These are phyloP conservation scores for Tichodroma muraria DNA, from an alignment of 2,113 vertebrate species.

Conservation along the genomic window DNA sequence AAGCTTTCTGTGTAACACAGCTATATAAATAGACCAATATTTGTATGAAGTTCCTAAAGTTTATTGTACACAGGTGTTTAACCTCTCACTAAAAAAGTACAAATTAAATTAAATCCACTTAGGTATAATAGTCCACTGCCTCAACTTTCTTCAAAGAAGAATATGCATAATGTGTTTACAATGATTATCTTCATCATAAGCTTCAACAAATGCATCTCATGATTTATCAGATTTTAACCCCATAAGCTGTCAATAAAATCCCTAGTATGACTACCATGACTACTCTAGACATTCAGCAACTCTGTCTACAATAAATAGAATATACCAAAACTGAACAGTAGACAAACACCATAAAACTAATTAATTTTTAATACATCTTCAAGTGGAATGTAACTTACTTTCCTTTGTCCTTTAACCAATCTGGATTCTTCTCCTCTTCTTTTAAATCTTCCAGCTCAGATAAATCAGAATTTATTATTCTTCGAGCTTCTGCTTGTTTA, in stretches of 20 bases:
- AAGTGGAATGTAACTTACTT: conserved; percentile 76
- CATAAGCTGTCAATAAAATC: background rate
- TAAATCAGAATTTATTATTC: conserved; percentile 64
- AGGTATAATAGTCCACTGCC: background rate
- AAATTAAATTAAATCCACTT: background rate
- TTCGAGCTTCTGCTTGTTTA: conserved; percentile 85
- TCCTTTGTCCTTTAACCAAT: conserved; percentile 94
- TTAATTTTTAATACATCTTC: background rate
- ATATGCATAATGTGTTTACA: background rate
- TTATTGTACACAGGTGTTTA: background rate
- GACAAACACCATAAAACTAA: background rate
- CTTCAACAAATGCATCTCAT: background rate
- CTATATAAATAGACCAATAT: background rate
- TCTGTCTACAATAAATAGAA: background rate
- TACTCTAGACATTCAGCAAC: background rate
- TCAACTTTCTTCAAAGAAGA: background rate
- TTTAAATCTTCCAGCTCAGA: conserved; percentile 82
- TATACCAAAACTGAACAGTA: background rate
- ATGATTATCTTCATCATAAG: background rate
- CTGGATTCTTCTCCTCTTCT: conserved; percentile 86
- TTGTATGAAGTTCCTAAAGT: background rate
- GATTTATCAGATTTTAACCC: background rate
- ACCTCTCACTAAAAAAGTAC: background rate
- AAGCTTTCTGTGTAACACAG: background rate
- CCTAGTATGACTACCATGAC: background rate